Base-by-base conservation (phyloP, 2,888 invertebrate genomes). In the Ophion obscuratus region DNA sequence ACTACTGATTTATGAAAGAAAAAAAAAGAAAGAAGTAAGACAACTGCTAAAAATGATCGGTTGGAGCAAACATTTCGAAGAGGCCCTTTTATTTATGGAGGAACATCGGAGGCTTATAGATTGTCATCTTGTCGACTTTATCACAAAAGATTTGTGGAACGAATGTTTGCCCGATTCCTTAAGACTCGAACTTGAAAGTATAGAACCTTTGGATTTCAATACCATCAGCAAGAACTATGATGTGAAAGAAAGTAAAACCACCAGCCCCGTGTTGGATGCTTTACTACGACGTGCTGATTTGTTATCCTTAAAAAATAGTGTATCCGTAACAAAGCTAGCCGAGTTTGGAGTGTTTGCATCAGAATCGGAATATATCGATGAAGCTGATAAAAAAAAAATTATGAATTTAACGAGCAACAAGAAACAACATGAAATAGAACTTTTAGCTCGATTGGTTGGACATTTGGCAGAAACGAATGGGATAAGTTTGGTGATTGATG, bases 121-220 rank as follows among this genome's bases (percentile, higher is more conserved):
- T 92, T 96, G 97, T 88, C 98, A 98, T 92, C 96, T 97, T 96
- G 97, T 96, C 0, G 96, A 96, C 90, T 97, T 96, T 93, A 95
- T 97, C 68, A 96, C 96, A 0, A 94, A 96, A 11, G 94, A 96
- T 67, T 95, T 96, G 81, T 97, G 97, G 96, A 92, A 95, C 0
- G 95, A 90, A 5, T 95, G 95, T 85, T 91, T 97, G 14, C 96
- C 97, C 0, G 85, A 89, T 11, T 88, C 93, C 0, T 93, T 97
- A 20, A 95, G 94, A 90, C 88, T 91, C 0, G 95, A 96, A 90
- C 92, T 97, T 9, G 93, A 95, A 57, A 85, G 88, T 3, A 27
- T 24, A 11, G 79, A 64, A 57, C 76, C 31, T 64, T 53, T 44
- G 1, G 53, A 86, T 11, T 61, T 40, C 2, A 11, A 7, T 3